Conservation (phyloP, 2,888 invertebrate genomes). For the Podotricha telesiphe region DNA sequence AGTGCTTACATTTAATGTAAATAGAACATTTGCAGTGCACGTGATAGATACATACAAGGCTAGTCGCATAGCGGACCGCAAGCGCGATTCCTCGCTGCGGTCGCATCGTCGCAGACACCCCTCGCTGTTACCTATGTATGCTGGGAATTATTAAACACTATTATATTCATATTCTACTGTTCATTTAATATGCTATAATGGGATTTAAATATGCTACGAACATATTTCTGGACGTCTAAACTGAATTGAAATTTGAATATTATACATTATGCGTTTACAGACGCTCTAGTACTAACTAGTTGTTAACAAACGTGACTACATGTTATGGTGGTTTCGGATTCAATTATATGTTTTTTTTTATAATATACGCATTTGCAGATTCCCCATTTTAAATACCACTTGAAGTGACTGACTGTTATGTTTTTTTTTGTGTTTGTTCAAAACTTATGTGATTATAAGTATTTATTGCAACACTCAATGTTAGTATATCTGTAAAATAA, state of each 20-base stretch:
- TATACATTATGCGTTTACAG: not conserved
- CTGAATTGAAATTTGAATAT: conserved; percentile 18
- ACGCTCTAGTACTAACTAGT: not conserved
- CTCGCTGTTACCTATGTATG: conserved; percentile 18
- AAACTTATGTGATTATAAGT: too few relatives aligned
- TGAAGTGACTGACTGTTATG: too few relatives aligned
- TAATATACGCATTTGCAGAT: too few relatives aligned
- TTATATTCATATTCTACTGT: conserved; percentile 22
- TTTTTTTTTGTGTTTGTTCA: too few relatives aligned
- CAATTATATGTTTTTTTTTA: too few relatives aligned
- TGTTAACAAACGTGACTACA: too few relatives aligned
- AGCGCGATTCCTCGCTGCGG: conserved; percentile 31
- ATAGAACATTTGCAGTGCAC: conserved; percentile 15
- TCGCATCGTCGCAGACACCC: conserved; percentile 31
- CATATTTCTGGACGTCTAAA: not conserved
- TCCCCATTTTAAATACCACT: too few relatives aligned
- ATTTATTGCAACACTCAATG: too few relatives aligned
- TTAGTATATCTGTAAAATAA: too few relatives aligned
- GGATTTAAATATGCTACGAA: conserved; percentile 20
- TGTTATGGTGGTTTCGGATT: too few relatives aligned
- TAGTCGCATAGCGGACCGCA: conserved; percentile 28
- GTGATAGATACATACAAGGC: conserved; percentile 15
- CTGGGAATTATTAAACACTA: conserved; percentile 22
- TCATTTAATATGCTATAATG: conserved; percentile 18
- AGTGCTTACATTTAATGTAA: not conserved